Base-by-base conservation (phyloP, 2,888 invertebrate genomes). In the Cenopis cana region DNA sequence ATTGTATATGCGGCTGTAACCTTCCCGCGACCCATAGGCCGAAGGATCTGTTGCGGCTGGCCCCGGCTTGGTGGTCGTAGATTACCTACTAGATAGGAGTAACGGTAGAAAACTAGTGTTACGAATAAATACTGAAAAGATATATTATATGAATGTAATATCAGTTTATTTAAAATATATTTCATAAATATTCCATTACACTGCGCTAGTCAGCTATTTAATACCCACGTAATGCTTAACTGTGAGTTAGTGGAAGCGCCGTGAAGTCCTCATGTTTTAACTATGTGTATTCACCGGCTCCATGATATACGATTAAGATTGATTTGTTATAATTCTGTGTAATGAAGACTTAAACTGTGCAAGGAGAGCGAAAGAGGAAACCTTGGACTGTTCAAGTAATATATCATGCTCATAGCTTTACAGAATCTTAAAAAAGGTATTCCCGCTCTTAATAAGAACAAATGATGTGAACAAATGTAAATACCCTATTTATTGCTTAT, bases 121-220 rank as follows among this genome's bases (percentile, higher is more conserved):
- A 54, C 36, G 17, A 55, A 38, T 46, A 14, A 55, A 49, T 66
- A 67, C 66, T 71, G 61, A 71, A 55, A 24, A 24, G n/a, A n/a
- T 4, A 66, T 65, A 66, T 49, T 29, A 29, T 52, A 41, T 60
- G 38, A 49, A 65, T 71, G 67, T 71, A 71, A 71, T 71, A 67
- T 67, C 66, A 79, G 80, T 81, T 80, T 81, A 81, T 81, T 76
- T 77, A 75, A 79, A 75, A 80, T 76, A 77, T 77, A 80, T 78
- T 73, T 74, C 76, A 76, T 76, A 78, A 77, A 78, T 82, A 78
- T 79, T 78, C 79, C 78, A 77, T 78, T 79, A 83, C 76, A 78
- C 82, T 85, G 81, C 81, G 84, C 89, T 89, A 89, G 88, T 89
- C 88, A 88, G 81, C 84, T 87, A 84, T 81, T 81, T 80, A 79